Evolutionary conservation across 2,797 vertebrate genomes (phyloP).

Genomic region (Oryzias sinensis): DNA sequence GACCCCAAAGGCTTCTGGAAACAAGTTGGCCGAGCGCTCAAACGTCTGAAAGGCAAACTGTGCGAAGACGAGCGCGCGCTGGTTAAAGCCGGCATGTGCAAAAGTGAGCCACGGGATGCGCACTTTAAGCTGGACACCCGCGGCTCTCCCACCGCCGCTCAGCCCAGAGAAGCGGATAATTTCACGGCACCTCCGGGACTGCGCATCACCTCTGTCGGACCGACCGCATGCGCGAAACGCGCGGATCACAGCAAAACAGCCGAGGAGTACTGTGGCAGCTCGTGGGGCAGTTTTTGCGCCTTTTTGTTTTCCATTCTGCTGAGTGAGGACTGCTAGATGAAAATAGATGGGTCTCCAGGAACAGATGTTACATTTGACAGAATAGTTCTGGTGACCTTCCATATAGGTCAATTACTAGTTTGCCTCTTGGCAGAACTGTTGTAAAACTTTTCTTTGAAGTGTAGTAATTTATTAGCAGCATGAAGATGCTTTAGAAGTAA

Average conservation of each 20-base stretch:
- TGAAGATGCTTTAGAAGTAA: too few relatives aligned
- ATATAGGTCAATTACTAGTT: background rate
- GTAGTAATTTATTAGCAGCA: conserved; percentile 2
- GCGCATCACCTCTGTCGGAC: background rate
- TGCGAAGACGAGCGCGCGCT: conserved; percentile 75
- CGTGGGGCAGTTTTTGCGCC: conserved; percentile 80
- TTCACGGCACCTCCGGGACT: background rate
- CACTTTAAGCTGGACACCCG: conserved; percentile 73
- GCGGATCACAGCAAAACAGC: conserved; percentile 72
- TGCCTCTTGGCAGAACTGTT: conserved; percentile 1
- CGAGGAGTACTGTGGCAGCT: conserved; percentile 80
- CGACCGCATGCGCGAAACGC: conserved; percentile 63
- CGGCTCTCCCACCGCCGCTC: background rate
- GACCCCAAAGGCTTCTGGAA: conserved; percentile 82
- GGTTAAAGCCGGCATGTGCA: conserved; percentile 81
- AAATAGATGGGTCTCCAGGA: too few relatives aligned
- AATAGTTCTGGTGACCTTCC: background rate
- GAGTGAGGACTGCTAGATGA: conserved; percentile 74
- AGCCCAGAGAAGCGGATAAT: background rate
- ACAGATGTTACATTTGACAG: background rate
- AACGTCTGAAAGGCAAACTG: conserved; percentile 70
- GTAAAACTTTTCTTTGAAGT: background rate
- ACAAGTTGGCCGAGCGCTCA: conserved; percentile 80
- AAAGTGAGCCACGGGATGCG: conserved; percentile 73
- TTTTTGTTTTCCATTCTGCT: conserved; percentile 85